Conservation (phyloP, 2,797 vertebrate species). For the Takifugu rubripes region DNA sequence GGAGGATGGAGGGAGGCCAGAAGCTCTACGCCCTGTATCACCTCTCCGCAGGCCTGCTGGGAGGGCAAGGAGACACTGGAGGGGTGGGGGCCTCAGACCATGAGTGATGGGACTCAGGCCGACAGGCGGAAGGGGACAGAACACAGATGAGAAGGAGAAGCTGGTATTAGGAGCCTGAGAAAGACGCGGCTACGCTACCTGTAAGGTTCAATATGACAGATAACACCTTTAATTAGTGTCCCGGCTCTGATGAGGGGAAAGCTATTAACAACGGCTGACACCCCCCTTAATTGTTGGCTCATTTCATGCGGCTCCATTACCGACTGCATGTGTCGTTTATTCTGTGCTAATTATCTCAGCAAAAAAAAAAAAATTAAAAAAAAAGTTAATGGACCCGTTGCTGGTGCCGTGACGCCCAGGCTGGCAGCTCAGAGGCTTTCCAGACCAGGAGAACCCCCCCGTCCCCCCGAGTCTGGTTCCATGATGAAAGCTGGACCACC, state of each 20-base stretch:
- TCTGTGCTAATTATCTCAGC: constrained; percentile 19
- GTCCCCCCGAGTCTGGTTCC: too few relatives aligned
- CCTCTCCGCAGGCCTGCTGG: constrained; percentile 18
- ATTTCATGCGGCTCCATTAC: constrained; percentile 21
- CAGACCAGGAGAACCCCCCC: not conserved
- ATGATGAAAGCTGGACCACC: too few relatives aligned
- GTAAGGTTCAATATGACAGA: constrained; percentile 18
- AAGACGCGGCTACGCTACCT: not conserved
- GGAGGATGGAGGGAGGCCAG: constrained; percentile 13
- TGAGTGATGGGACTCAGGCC: too few relatives aligned
- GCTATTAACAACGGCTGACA: constrained; percentile 18
- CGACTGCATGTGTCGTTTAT: constrained; percentile 16
- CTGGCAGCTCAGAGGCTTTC: constrained; percentile 1
- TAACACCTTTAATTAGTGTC: constrained; percentile 23
- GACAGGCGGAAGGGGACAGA: constrained; percentile 5
- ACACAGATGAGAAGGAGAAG: not conserved
- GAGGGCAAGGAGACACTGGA: constrained; percentile 11
- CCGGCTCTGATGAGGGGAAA: constrained; percentile 20
- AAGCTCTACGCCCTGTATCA: constrained; percentile 3
- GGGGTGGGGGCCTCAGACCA: too few relatives aligned
- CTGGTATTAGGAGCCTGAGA: not conserved
- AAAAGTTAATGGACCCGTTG: not conserved
- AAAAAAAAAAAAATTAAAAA: too few relatives aligned
- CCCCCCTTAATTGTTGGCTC: constrained; percentile 23
- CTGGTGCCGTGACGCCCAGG: constrained; percentile 14